Conservation (phyloP, 2,888 invertebrate species). For the Thera britannica region DNA sequence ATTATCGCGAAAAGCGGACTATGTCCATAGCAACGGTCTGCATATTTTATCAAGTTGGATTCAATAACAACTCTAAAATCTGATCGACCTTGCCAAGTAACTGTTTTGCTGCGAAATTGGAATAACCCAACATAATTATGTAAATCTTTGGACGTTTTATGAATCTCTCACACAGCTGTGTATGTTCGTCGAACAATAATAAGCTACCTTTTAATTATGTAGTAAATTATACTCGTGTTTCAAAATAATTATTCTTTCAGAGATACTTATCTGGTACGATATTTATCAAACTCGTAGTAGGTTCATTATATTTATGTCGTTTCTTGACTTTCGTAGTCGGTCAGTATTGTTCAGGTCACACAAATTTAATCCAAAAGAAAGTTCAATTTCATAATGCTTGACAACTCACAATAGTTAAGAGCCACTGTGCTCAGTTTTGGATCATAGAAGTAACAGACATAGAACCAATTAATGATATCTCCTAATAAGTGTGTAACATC, state of each 20-base stretch:
- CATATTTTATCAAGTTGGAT: conserved; percentile 17
- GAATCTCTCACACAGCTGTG: conserved; percentile 57
- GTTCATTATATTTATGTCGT: too few relatives aligned
- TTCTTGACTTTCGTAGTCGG: too few relatives aligned
- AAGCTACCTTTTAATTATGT: conserved; percentile 21
- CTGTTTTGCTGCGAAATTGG: conserved; percentile 58
- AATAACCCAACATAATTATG: conserved; percentile 62
- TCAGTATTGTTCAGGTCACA: too few relatives aligned
- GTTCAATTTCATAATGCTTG: too few relatives aligned
- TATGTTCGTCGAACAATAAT: conserved; percentile 50
- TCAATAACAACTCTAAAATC: conserved; percentile 23
- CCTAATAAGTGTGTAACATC: conserved; percentile 7
- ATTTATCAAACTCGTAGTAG: too few relatives aligned
- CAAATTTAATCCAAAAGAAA: too few relatives aligned
- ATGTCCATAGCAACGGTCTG: conserved; percentile 28
- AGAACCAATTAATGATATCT: conserved; percentile 8
- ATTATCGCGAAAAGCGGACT: neutral
- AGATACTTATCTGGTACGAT: neutral
- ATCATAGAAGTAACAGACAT: neutral
- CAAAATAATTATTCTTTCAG: neutral
- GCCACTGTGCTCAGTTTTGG: too few relatives aligned
- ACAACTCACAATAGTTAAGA: too few relatives aligned
- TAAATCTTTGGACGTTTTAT: conserved; percentile 52
- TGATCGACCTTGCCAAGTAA: conserved; percentile 66
- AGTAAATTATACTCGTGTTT: neutral